Conservation (phyloP, 2,888 invertebrate species). For the Malachius bipustulatus region DNA sequence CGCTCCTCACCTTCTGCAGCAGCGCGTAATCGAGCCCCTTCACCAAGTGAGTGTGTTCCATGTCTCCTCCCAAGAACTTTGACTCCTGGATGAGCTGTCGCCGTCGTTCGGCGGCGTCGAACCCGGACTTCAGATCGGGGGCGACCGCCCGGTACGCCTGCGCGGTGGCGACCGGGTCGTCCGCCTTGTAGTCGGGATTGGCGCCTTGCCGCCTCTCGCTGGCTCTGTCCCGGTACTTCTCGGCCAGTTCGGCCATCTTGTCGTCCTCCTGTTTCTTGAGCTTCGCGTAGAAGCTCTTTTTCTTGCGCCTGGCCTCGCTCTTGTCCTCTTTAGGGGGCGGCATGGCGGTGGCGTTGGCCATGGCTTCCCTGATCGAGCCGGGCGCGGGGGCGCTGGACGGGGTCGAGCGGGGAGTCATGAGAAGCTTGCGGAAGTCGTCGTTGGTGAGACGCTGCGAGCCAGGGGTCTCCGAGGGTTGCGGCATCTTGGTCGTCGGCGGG, state of each 20-base stretch:
- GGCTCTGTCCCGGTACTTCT: conserved; percentile 86
- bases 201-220: conserved; percentile 80
- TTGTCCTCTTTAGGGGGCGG: conserved; percentile 50
- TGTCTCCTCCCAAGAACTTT: conserved; percentile 99
- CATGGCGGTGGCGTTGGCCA: conserved; percentile 45
- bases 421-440: conserved; percentile 89
- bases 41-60: conserved; percentile 99
- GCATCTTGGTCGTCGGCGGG: conserved; percentile 33
- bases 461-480: conserved; percentile 46
- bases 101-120: conserved; percentile 88
- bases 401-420: conserved; percentile 87
- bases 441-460: conserved; percentile 79
- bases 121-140: conserved; percentile 86
- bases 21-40: conserved; percentile 91
- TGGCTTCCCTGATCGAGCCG: conserved; percentile 57
- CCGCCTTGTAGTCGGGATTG: conserved; percentile 66
- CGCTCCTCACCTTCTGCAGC: conserved; percentile 86
- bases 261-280: conserved; percentile 92
- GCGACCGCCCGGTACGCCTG: conserved; percentile 73
- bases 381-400: conserved; percentile 46
- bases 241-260: conserved; percentile 84
- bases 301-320: conserved; percentile 77
- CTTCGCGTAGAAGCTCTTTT: conserved; percentile 89
- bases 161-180: conserved; percentile 75
- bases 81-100: conserved; percentile 96